Base-by-base conservation (phyloP, 2,888 invertebrate genomes). In the Platycheirus rosarum region DNA sequence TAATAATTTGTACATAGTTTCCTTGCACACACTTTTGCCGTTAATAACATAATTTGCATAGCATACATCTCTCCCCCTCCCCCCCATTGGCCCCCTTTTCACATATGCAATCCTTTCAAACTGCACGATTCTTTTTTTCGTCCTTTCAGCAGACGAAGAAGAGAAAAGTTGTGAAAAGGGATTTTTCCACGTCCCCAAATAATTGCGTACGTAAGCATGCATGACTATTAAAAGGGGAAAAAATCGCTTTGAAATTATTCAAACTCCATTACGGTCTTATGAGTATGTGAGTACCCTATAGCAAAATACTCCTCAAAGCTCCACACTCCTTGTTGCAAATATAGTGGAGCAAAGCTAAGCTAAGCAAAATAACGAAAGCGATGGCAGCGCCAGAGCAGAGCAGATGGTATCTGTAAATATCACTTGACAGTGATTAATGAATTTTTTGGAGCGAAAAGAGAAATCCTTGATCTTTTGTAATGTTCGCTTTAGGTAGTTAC, bases 371-470 rank as follows among this genome's bases (percentile, higher is more conserved):
- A 26, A 6, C n/a, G n/a, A n/a, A 16, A 53, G 65, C 80, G 51
- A 75, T 70, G 60, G 42, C 62, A 84, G 69, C 65, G n/a, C n/a
- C n/a, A n/a, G n/a, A n/a, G n/a, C 66, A 78, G 40, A 40, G 63
- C 84, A 84, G 73, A 84, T 84, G 78, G 42, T 78, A 84, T 84
- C 84, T 74, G 84, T 73, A 84, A 84, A 84, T 84, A 84, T 84
- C 84, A 84, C 78, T 78, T 84, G 84, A 84, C 77, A 84, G 84
- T 84, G 84, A 84, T 84, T 84, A 84, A 84, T 84, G 84, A 84
- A 84, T 74, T 84, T 84, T 78, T 84, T 78, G 84, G 84, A 84
- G 78, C 84, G 84, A 40, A 69, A 78, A 78, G 65, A 57, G 73
- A 51, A 84, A 74, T 84, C 84, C 84, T 84, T 84, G 84, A 84